Conservation (phyloP, 1,140 invertebrate genomes). For the Sinella curviseta region DNA sequence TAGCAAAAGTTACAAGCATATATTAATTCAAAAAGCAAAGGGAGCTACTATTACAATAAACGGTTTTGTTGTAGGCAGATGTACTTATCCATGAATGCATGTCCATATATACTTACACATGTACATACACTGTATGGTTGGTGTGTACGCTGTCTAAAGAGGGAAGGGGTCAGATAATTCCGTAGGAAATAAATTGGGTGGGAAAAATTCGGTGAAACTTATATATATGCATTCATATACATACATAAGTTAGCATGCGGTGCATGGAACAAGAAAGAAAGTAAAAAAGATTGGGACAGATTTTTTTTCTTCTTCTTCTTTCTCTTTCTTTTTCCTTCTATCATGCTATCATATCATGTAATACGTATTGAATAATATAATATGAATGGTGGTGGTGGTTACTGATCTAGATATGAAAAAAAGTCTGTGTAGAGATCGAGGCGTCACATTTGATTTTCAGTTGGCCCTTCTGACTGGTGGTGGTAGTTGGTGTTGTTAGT, state of each 20-base stretch:
- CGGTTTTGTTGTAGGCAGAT: not conserved
- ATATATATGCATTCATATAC: conserved; percentile 20
- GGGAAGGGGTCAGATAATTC: conserved; percentile 48
- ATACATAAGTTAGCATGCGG: not conserved
- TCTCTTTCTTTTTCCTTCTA: not conserved
- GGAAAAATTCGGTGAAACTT: conserved; percentile 44
- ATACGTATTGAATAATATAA: conserved; percentile 7
- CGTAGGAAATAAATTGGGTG: conserved; percentile 47
- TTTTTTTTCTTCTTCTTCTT: conserved; percentile 30
- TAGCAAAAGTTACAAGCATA: not conserved
- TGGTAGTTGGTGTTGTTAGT: conserved; percentile 12
- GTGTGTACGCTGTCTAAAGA: no score
- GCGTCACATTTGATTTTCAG: conserved; percentile 21
- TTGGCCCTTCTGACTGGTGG: not conserved
- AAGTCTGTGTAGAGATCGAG: conserved; percentile 6
- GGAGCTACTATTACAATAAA: not conserved
- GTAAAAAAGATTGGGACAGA: conserved; percentile 40
- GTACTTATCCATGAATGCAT: not conserved
- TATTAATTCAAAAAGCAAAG: conserved; percentile 11
- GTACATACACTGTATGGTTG: no score
- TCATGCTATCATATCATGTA: conserved; percentile 2
- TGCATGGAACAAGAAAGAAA: not conserved
- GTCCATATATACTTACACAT: not conserved
- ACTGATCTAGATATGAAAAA: conserved; percentile 21
- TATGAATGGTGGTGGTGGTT: not conserved